Base-by-base conservation (phyloP, 2,113 vertebrate genomes). In the Meles meles region DNA sequence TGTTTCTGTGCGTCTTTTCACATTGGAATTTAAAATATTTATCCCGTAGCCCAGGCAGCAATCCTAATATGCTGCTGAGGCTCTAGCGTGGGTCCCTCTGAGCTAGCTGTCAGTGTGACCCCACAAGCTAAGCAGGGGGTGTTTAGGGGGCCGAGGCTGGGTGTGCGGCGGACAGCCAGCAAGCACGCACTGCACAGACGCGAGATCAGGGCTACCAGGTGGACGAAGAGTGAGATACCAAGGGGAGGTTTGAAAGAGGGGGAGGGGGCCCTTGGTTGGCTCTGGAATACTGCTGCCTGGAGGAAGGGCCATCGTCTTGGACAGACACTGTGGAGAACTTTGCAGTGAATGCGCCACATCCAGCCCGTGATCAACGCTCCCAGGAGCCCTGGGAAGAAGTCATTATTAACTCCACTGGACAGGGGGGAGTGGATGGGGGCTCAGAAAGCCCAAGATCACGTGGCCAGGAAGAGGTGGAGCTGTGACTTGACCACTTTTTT, bases 381-480 rank as follows among this genome's bases (percentile, higher is more conserved):
- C 11, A 52, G 93, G 39, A 59, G 6, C 92, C 59, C 84, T 17
- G 72, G 83, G 29, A 29, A 39, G 14, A 3, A 5, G 15, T 6
- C 7, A 1, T 37, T 29, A 0, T 2, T 5, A 7, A 6, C 57
- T 23, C 23, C 20, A 0, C 20, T 27, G 14, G 42, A 34, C 34
- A 27, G 65, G 47, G 47, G n/a, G 42, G 0, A 2, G 15, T 25
- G 0, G 14, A 0, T 15, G 3, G n/a, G 59, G 17, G 44, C 25
- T 44, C 52, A 14, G 59, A 61, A 79, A 52, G 21, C 14, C 25
- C 39, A 34, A 37, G 29, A 49, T 57, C 63, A 14, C 4, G 5
- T 11, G 80, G 7, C 42, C 11, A 6, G 80, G 69, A 87, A 25
- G 65, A 72, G 49, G 21, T 8, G 18, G 39, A 27, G 5, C 84